These are phyloP conservation scores for Myiopsitta monachus DNA, from an alignment of 2,113 vertebrate species.

Conservation along the genomic window DNA sequence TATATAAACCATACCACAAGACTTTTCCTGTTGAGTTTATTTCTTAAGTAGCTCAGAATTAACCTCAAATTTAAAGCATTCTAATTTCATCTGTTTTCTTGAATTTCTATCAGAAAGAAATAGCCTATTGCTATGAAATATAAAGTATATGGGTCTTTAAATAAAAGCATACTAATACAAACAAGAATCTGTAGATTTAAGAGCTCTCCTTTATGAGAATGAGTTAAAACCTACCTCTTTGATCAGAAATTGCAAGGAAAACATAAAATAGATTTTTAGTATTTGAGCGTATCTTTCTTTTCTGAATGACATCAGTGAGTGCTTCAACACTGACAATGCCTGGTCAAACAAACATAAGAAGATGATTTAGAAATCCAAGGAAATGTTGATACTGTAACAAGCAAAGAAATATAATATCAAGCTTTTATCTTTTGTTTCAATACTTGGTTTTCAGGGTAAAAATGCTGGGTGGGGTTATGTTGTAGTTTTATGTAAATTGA, in stretches of 20 bases:
- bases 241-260: conserved; percentile 66
- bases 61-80: background rate
- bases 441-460: background rate
- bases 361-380: background rate
- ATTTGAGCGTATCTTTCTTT: conserved; percentile 5
- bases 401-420: background rate
- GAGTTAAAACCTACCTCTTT: conserved; percentile 54
- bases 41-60: background rate
- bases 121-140: background rate
- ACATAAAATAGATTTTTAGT: conserved; percentile 66
- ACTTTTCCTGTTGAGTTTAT: background rate
- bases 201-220: background rate
- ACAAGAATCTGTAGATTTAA: background rate
- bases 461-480: background rate
- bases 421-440: background rate
- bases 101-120: background rate
- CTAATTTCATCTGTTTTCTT: background rate
- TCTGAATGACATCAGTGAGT: conserved; percentile 57
- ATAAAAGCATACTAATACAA: background rate
- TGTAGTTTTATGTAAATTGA: background rate
- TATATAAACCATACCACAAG: background rate
- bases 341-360: background rate
- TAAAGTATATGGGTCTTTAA: background rate
- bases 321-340: conserved; percentile 56
- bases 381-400: background rate